Conservation (phyloP, 1,140 invertebrate genomes). For the Riptortus pedestris region DNA sequence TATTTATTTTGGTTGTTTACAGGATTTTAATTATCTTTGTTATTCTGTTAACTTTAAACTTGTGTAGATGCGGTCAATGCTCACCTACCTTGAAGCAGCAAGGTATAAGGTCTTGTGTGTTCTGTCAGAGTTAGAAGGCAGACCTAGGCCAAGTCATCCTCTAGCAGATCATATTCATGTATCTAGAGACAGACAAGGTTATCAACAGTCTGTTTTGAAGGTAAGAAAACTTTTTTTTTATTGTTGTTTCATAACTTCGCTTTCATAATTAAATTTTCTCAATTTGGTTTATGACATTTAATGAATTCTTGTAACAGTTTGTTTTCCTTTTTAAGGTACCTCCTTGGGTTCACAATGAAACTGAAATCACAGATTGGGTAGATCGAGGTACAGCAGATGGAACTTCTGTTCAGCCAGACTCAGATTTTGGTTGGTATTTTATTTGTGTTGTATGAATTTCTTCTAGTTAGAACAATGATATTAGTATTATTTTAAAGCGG, state of each 20-base stretch:
- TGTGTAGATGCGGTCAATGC: conserved; percentile 81
- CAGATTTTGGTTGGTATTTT: conserved; percentile 55
- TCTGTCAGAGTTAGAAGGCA: conserved; percentile 67
- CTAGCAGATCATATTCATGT: conserved; percentile 75
- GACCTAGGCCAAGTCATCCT: conserved; percentile 62
- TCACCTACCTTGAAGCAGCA: conserved; percentile 83
- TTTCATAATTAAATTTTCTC: too few relatives aligned
- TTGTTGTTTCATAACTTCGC: too few relatives aligned
- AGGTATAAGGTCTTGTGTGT: conserved; percentile 74
- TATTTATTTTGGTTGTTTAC: too few relatives aligned
- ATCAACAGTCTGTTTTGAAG: conserved; percentile 76
- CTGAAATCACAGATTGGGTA: conserved; percentile 49
- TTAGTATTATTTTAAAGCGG: too few relatives aligned
- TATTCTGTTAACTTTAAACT: too few relatives aligned
- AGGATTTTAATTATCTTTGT: too few relatives aligned
- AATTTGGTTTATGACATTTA: too few relatives aligned
- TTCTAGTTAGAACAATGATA: too few relatives aligned
- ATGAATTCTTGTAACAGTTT: neutral
- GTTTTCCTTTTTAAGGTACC: conserved; percentile 46
- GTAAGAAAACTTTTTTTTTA: too few relatives aligned
- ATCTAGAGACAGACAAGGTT: conserved; percentile 77
- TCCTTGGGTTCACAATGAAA: conserved; percentile 59
- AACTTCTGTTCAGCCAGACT: conserved; percentile 68
- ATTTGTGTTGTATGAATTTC: too few relatives aligned
- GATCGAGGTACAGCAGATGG: conserved; percentile 73